These are phyloP conservation scores for Nesidiocoris tenuis DNA, from an alignment of 2,888 invertebrate genomes.

Conservation along the genomic window DNA sequence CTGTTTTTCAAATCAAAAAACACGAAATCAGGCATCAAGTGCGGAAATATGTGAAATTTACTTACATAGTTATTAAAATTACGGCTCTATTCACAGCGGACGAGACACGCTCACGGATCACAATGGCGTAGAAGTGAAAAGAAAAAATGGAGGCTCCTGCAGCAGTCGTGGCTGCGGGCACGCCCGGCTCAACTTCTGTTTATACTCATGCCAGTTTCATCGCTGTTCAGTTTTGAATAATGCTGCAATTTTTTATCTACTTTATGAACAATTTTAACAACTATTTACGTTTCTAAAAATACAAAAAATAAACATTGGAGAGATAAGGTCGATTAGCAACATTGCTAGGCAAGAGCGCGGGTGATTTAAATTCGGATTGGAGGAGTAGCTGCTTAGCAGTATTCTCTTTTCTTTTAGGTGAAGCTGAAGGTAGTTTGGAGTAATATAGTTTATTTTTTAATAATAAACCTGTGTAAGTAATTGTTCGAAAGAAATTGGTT, in stretches of 20 bases:
- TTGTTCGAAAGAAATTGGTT: too few relatives aligned
- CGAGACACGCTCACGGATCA: constrained; percentile 34
- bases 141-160: constrained; percentile 17
- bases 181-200: not conserved
- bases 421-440: too few relatives aligned
- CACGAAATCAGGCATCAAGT: too few relatives aligned
- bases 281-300: not conserved
- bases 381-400: too few relatives aligned
- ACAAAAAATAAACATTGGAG: not conserved
- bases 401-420: too few relatives aligned
- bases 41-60: not conserved
- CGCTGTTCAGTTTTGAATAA: too few relatives aligned
- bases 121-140: constrained; percentile 39
- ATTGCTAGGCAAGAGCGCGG: not conserved
- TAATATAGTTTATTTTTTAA: too few relatives aligned
- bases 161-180: not conserved
- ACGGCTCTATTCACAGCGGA: not conserved
- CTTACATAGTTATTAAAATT: constrained; percentile 15
- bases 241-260: too few relatives aligned
- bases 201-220: too few relatives aligned
- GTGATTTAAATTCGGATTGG: not conserved
- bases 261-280: not conserved
- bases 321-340: not conserved
- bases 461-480: too few relatives aligned
- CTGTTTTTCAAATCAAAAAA: too few relatives aligned